Conservation (phyloP, 2,888 invertebrate species). For the Pachliopta kotzebuea region DNA sequence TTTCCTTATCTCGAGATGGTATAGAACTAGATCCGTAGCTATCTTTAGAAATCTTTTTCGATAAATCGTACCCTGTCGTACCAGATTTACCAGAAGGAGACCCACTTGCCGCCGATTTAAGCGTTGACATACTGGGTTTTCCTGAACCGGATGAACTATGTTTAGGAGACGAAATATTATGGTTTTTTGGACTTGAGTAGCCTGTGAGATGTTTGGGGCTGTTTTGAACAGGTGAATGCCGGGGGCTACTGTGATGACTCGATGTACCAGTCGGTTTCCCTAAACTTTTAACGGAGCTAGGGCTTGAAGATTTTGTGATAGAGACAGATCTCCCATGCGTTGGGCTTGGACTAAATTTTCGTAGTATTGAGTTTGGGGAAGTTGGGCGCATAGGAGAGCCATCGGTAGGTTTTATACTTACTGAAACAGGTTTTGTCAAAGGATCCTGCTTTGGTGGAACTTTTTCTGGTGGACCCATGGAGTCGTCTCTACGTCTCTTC, state of each 20-base stretch:
- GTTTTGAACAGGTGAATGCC: constrained; percentile 88
- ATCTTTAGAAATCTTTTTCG: constrained; percentile 79
- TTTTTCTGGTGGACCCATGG: constrained; percentile 92
- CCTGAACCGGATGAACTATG: constrained; percentile 87
- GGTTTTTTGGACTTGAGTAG: constrained; percentile 88
- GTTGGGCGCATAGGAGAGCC: constrained; percentile 83
- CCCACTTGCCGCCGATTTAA: constrained; percentile 88
- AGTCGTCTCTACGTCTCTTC: constrained; percentile 87
- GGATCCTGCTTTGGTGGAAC: constrained; percentile 87
- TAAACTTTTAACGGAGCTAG: constrained; percentile 61
- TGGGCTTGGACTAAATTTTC: constrained; percentile 87
- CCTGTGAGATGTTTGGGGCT: constrained; percentile 88
- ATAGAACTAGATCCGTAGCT: constrained; percentile 63
- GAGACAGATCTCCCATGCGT: constrained; percentile 83
- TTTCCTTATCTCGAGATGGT: constrained; percentile 77
- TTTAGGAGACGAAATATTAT: constrained; percentile 89
- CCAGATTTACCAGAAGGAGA: constrained; percentile 84
- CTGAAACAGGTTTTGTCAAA: constrained; percentile 85
- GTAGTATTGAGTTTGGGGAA: constrained; percentile 83
- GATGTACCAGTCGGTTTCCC: constrained; percentile 76
- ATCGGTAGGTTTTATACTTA: constrained; percentile 86
- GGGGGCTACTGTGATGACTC: constrained; percentile 83
- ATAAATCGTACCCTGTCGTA: constrained; percentile 75
- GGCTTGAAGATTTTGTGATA: constrained; percentile 82
- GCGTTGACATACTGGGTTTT: constrained; percentile 93